Conservation (phyloP, 2,888 invertebrate genomes). For the Sinohyriopsis cumingii region DNA sequence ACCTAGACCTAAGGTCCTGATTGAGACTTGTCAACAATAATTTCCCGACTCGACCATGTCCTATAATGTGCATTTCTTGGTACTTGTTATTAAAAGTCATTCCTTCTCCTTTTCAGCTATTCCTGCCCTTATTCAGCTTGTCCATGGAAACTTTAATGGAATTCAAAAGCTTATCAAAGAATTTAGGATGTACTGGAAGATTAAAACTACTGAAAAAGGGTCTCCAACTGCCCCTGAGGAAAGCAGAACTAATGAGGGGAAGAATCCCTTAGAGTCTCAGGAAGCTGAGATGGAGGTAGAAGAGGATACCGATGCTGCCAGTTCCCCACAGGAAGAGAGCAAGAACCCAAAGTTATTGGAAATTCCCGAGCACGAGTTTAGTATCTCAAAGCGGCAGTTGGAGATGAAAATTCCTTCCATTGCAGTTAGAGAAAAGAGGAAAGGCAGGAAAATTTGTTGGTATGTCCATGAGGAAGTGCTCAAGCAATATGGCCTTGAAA, state of each 20-base stretch:
- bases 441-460: constrained; percentile 79
- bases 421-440: constrained; percentile 77
- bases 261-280: neutral
- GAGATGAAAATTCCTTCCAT: constrained; percentile 75
- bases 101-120: constrained; percentile 73
- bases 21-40: too few species aligned
- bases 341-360: constrained; percentile 3
- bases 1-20: too few species aligned
- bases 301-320: constrained; percentile 14
- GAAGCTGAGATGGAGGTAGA: constrained; percentile 29
- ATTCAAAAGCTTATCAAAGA: constrained; percentile 78
- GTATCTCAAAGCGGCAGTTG: constrained; percentile 66
- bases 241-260: constrained; percentile 1
- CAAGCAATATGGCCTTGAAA: constrained; percentile 75
- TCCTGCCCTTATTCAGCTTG: constrained; percentile 78
- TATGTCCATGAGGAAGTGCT: constrained; percentile 77
- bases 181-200: constrained; percentile 77
- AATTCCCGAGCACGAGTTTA: constrained; percentile 32
- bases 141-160: constrained; percentile 80
- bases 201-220: constrained; percentile 57
- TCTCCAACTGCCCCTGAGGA: constrained; percentile 7
- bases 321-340: constrained; percentile 3
- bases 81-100: too few species aligned
- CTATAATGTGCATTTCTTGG: too few species aligned
- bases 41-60: too few species aligned